These are phyloP conservation scores for Chydorus sphaericus DNA, from an alignment of 2,888 invertebrate species.

Conservation along the genomic window DNA sequence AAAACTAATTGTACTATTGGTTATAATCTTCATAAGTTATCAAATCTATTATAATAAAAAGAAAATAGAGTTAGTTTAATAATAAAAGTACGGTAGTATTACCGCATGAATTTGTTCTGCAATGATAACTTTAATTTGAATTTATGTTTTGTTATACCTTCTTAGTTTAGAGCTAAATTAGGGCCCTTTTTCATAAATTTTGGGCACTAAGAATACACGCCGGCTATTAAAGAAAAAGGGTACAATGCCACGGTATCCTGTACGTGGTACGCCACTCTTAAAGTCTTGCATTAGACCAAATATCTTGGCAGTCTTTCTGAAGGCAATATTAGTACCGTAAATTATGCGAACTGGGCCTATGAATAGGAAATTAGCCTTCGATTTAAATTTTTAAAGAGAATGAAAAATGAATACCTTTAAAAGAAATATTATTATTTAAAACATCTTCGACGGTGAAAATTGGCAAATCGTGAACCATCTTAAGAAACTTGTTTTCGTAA, in stretches of 20 bases:
- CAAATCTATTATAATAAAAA: too few species aligned
- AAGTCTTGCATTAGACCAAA: slow-evolving; percentile 95
- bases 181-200: too few species aligned
- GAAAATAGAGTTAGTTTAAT: too few species aligned
- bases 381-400: too few species aligned
- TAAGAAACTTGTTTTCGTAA: slow-evolving; percentile 60
- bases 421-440: slow-evolving; percentile 39
- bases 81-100: too few species aligned
- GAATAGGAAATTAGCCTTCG: slow-evolving; percentile 32
- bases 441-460: slow-evolving; percentile 55
- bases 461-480: slow-evolving; percentile 56
- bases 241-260: slow-evolving; percentile 92
- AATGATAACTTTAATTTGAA: too few species aligned
- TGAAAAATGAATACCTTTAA: too few species aligned
- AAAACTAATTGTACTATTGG: too few species aligned
- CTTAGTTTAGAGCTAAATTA: too few species aligned
- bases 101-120: too few species aligned
- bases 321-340: slow-evolving; percentile 66
- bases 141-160: too few species aligned
- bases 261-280: slow-evolving; percentile 93
- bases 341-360: slow-evolving; percentile 56
- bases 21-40: too few species aligned
- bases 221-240: slow-evolving; percentile 68
- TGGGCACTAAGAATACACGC: slow-evolving; percentile 76
- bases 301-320: slow-evolving; percentile 66